Evolutionary conservation across 2,888 invertebrate genomes (phyloP).

Genomic region (Apotomis turbidana): DNA sequence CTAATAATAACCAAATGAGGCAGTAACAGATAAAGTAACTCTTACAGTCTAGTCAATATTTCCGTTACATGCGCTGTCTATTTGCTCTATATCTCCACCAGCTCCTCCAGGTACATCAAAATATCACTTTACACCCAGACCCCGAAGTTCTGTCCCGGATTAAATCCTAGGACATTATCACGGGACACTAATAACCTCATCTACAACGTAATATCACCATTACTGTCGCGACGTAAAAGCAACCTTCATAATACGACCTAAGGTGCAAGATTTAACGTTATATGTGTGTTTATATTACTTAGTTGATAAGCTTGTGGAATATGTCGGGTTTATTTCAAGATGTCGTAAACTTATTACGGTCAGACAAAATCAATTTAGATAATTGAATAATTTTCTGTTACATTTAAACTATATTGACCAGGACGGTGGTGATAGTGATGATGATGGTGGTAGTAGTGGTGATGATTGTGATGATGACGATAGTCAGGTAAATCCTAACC

Average conservation of each 20-base stretch:
- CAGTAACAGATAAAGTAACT: no score
- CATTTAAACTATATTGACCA: no score
- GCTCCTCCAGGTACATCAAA: constrained; percentile 33
- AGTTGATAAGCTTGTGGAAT: not conserved
- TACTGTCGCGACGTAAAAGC: not conserved
- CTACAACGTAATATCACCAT: constrained; percentile 1
- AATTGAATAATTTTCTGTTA: constrained; percentile 8
- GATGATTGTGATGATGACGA: no score
- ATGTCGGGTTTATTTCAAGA: constrained; percentile 11
- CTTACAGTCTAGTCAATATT: no score
- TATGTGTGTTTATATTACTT: not conserved
- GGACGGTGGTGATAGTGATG: no score
- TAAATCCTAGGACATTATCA: constrained; percentile 37
- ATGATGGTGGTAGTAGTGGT: no score
- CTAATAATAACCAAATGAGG: no score
- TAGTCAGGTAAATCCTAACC: no score
- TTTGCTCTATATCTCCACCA: not conserved
- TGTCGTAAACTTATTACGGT: constrained; percentile 14
- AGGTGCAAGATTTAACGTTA: not conserved
- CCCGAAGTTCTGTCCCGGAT: constrained; percentile 29
- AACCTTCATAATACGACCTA: not conserved
- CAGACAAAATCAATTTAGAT: constrained; percentile 9
- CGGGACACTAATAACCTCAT: not conserved
- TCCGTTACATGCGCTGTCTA: not conserved
- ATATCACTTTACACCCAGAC: constrained; percentile 31